These are phyloP conservation scores for Sminthopsis crassicaudata DNA, from an alignment of 2,113 vertebrate species.

Conservation along the genomic window DNA sequence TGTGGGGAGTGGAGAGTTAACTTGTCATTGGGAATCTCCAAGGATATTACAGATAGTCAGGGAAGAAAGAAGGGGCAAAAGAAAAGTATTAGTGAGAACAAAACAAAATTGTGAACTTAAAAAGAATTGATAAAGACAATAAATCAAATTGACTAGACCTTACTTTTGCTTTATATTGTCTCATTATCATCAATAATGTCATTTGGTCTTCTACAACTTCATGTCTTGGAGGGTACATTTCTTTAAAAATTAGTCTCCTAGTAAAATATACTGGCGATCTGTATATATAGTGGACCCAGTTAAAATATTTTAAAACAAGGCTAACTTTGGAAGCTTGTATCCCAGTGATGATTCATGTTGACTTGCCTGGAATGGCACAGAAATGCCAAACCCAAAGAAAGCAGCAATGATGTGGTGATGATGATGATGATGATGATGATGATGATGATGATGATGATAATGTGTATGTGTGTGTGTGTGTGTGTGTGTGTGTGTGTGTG, in stretches of 20 bases:
- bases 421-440: too few species aligned
- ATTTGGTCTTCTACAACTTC: conserved; percentile 18
- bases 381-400: neutral
- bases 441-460: too few species aligned
- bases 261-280: neutral
- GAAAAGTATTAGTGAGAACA: neutral
- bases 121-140: neutral
- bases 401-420: neutral
- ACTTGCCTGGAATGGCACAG: conserved; percentile 16
- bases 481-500: neutral
- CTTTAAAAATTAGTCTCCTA: conserved; percentile 18
- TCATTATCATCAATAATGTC: conserved; percentile 26
- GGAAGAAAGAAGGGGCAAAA: neutral
- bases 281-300: neutral
- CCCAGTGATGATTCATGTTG: neutral
- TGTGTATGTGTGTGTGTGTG: neutral
- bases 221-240: neutral
- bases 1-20: neutral
- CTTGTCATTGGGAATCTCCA: neutral
- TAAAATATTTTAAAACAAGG: neutral
- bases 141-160: neutral
- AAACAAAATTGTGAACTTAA: neutral
- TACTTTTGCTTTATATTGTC: neutral
- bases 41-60: neutral
- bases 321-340: neutral